Conservation (phyloP, 2,888 invertebrate genomes). For the Plusia festucae region DNA sequence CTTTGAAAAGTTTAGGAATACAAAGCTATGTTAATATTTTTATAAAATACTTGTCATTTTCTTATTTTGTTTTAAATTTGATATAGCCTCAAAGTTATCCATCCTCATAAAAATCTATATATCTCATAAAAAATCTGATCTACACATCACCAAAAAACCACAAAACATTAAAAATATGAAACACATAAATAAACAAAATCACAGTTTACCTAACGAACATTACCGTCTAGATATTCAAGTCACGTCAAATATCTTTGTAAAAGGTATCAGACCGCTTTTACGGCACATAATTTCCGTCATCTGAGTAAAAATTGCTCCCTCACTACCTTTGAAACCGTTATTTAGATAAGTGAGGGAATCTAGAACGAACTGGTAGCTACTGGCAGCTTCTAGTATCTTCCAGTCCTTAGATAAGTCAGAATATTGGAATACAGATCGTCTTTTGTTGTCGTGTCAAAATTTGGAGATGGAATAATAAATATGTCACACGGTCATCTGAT, state of each 20-base stretch:
- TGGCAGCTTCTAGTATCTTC: slow-evolving; percentile 15
- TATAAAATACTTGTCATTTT: too few species aligned
- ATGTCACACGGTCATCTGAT: too few species aligned
- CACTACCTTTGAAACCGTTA: slow-evolving; percentile 35
- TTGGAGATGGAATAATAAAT: not conserved
- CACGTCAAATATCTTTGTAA: slow-evolving; percentile 21
- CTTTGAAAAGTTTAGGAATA: too few species aligned
- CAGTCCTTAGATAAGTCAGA: not conserved
- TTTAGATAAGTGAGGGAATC: slow-evolving; percentile 49
- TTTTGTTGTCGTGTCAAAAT: not conserved
- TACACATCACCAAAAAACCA: too few species aligned
- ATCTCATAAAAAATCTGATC: too few species aligned
- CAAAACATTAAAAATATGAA: not conserved
- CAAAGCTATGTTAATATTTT: too few species aligned
- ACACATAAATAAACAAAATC: not conserved
- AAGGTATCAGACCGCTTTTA: slow-evolving; percentile 24
- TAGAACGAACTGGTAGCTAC: slow-evolving; percentile 28
- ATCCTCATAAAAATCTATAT: too few species aligned
- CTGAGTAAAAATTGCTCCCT: slow-evolving; percentile 48
- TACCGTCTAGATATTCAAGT: slow-evolving; percentile 17
- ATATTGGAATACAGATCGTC: not conserved
- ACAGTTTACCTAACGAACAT: not conserved
- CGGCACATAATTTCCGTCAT: slow-evolving; percentile 53
- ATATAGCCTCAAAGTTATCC: too few species aligned
- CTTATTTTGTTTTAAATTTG: too few species aligned